Evolutionary conservation across 2,888 invertebrate species (phyloP).

Genomic region (Teleiodes luculella): DNA sequence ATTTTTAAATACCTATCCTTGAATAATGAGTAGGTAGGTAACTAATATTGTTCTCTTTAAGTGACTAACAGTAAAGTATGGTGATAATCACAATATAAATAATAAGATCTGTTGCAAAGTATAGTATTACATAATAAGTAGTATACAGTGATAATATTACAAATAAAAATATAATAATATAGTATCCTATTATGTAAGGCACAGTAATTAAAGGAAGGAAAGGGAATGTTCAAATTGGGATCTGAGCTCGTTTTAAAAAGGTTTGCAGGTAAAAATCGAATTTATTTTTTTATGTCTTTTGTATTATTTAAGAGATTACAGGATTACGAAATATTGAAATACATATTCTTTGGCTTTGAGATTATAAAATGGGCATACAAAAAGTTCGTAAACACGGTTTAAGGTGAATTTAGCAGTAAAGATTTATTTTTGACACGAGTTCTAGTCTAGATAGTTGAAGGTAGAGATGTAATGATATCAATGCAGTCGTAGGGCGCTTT

Average conservation of each 20-base stretch:
- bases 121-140: constrained; percentile 28
- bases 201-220: neutral
- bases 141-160: constrained; percentile 31
- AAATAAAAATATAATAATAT: constrained; percentile 30
- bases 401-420: neutral
- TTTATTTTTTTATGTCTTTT: constrained; percentile 1
- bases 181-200: constrained; percentile 14
- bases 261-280: neutral
- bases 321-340: neutral
- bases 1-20: constrained; percentile 24
- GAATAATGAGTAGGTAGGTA: constrained; percentile 48
- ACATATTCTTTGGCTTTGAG: neutral
- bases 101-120: constrained; percentile 64
- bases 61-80: constrained; percentile 54
- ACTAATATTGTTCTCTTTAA: constrained; percentile 57
- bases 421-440: no score
- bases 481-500: no score
- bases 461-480: no score
- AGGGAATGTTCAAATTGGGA: neutral
- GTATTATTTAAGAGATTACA: neutral
- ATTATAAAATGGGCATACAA: neutral
- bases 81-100: constrained; percentile 54
- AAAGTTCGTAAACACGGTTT: neutral
- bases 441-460: no score
- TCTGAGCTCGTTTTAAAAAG: neutral